Evolutionary conservation across 2,888 invertebrate genomes (phyloP).

Genomic region (Lycocerus yunnanus): DNA sequence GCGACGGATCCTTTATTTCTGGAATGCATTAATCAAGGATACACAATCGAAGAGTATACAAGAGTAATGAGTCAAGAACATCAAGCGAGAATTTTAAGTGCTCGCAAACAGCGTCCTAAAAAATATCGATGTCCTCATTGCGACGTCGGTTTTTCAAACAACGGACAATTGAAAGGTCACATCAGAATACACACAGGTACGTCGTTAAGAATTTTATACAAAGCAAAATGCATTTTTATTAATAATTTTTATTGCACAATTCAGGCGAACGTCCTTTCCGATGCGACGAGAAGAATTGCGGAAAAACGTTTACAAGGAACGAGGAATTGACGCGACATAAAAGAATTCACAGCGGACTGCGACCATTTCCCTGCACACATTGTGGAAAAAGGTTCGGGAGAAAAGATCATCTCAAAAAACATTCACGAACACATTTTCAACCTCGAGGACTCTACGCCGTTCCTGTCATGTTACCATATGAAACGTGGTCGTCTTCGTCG

Average conservation of each 20-base stretch:
- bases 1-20: constrained; percentile 47
- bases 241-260: constrained; percentile 16
- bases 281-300: constrained; percentile 83
- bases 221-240: neutral
- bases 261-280: constrained; percentile 84
- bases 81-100: constrained; percentile 67
- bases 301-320: constrained; percentile 89
- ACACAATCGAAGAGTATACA: constrained; percentile 73
- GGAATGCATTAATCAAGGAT: constrained; percentile 50
- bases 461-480: constrained; percentile 53
- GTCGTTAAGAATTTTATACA: neutral
- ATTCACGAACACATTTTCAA: constrained; percentile 81
- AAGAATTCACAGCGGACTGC: constrained; percentile 83
- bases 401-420: constrained; percentile 93
- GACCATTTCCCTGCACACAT: constrained; percentile 83
- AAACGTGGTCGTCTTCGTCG: constrained; percentile 48
- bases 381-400: constrained; percentile 94
- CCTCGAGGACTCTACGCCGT: constrained; percentile 58
- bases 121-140: constrained; percentile 91
- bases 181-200: constrained; percentile 81
- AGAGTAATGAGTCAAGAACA: constrained; percentile 73
- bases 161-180: constrained; percentile 89
- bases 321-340: constrained; percentile 92
- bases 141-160: constrained; percentile 90
- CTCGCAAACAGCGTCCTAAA: constrained; percentile 81